Conservation (phyloP, 2,113 vertebrate species). For the Vulpes ferrilata region DNA sequence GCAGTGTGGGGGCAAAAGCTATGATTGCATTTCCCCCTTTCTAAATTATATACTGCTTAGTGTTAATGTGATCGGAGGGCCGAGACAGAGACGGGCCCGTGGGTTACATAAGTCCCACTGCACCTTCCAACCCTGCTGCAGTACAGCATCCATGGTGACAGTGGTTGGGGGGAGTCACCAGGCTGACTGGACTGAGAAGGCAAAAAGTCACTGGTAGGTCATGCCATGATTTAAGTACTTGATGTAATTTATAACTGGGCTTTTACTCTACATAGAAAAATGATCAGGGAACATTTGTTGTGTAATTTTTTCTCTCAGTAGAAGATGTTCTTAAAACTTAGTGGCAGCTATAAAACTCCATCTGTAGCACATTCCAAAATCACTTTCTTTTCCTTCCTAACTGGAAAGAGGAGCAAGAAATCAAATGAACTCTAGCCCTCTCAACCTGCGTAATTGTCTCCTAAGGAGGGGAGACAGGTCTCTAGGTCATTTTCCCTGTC, state of each 20-base stretch:
- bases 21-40: conserved; percentile 90
- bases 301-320: conserved; percentile 48
- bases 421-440: neutral
- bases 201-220: conserved; percentile 63
- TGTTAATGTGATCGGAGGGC: conserved; percentile 85
- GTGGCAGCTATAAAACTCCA: conserved; percentile 28
- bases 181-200: conserved; percentile 21
- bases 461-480: neutral
- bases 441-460: neutral
- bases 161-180: neutral
- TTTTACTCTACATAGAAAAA: conserved; percentile 53
- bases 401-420: conserved; percentile 35
- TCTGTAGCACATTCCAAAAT: conserved; percentile 27
- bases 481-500: neutral
- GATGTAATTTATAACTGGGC: conserved; percentile 56
- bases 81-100: conserved; percentile 76
- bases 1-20: conserved; percentile 91
- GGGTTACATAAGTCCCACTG: conserved; percentile 80
- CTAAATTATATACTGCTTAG: conserved; percentile 86
- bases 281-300: conserved; percentile 41
- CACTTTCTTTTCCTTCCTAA: conserved; percentile 52
- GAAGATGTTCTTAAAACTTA: conserved; percentile 57
- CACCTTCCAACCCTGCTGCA: neutral
- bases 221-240: conserved; percentile 60
- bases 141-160: neutral